phyloP scores from a whole-genome alignment of 2,113 vertebrate genomes.

The Tragelaphus scriptus region DNA sequence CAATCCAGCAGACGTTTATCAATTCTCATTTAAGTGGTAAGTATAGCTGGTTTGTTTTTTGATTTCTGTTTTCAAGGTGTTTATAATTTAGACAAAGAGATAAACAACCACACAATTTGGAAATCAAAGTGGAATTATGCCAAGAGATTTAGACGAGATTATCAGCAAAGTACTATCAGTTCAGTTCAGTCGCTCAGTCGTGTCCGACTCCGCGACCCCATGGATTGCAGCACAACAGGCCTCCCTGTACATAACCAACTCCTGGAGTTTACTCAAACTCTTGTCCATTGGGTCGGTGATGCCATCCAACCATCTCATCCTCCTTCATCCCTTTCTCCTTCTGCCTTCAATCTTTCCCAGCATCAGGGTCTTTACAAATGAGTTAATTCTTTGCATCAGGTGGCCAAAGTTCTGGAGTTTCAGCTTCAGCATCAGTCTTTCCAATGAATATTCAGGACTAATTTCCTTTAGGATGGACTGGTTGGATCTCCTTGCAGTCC shows the following conservation, averaged over 20 bases:
- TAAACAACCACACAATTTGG: not conserved
- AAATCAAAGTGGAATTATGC: not conserved
- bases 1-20: not conserved
- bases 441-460: not conserved
- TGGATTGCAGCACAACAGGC: not conserved
- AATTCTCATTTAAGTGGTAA: not conserved
- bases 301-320: not conserved
- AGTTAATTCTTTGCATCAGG: not conserved
- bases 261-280: not conserved
- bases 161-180: not conserved
- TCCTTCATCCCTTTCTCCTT: not conserved
- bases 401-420: not conserved
- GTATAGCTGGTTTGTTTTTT: not conserved
- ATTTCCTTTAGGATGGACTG: not conserved
- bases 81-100: not conserved
- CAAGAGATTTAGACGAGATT: not conserved
- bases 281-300: not conserved
- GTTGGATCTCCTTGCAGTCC: not conserved
- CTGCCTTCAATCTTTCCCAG: not conserved
- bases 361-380: not conserved
- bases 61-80: not conserved
- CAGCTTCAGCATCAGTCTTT: not conserved
- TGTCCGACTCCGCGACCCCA: not conserved
- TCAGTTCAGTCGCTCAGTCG: fast-evolving
- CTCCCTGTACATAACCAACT: not conserved